phyloP scores from a whole-genome alignment of 2,888 invertebrate species.

The Pollenia griseotomentosa region DNA sequence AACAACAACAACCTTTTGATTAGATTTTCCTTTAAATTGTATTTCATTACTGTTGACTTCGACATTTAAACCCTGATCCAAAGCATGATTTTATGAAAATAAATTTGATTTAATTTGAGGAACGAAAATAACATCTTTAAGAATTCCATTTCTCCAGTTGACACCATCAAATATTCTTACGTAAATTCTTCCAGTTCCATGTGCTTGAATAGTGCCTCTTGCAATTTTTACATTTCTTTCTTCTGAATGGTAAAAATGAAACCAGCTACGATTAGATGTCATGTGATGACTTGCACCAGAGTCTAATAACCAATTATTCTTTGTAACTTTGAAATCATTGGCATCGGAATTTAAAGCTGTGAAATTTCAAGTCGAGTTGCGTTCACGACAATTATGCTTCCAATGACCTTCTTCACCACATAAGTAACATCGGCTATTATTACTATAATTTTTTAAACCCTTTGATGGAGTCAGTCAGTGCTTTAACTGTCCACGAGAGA shows the following conservation, averaged over 20 bases:
- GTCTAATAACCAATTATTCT: too few relatives aligned
- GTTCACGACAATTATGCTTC: too few relatives aligned
- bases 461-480: not conserved
- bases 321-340: too few relatives aligned
- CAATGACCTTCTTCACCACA: not conserved
- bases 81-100: not conserved
- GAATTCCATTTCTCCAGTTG: not conserved
- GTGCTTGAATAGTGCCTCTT: not conserved
- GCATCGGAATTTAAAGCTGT: too few relatives aligned
- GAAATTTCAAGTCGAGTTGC: too few relatives aligned
- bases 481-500: not conserved
- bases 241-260: not conserved
- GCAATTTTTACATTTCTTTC: not conserved
- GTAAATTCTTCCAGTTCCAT: not conserved
- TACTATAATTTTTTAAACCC: too few relatives aligned
- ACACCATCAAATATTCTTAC: not conserved
- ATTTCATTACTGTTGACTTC: not conserved
- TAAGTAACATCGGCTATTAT: not conserved
- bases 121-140: not conserved
- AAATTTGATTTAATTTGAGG: not conserved
- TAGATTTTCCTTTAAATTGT: not conserved
- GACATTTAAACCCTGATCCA: not conserved
- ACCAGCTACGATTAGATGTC: not conserved
- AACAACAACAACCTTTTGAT: too few relatives aligned
- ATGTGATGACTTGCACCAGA: conserved; percentile 4